Percentiles rank a stretch among this genome's conserved stretches.
These are phyloP conservation scores for Diadema setosum DNA, from an alignment of 35 echinoderm and acorn worm genomes.

Conservation along the genomic window DNA sequence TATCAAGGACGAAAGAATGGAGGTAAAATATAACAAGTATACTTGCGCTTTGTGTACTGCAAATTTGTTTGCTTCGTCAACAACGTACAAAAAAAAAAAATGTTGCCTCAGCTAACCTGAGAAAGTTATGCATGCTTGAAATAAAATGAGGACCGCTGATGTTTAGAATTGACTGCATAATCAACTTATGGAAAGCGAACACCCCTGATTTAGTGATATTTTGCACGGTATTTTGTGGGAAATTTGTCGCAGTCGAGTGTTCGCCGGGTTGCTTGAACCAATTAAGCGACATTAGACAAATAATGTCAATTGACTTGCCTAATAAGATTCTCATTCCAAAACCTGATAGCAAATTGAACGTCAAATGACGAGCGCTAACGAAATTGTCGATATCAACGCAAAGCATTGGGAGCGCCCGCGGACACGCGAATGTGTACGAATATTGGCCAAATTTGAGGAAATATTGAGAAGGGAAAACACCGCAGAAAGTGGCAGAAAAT, in stretches of 20 bases:
- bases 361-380: not conserved
- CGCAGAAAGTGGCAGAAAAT: too few species aligned
- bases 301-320: not conserved
- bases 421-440: not conserved
- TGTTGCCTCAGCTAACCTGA: not conserved
- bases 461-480: not conserved
- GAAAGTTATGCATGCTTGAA: not conserved
- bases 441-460: not conserved
- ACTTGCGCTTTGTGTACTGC: too few species aligned
- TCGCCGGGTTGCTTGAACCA: not conserved
- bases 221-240: not conserved
- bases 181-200: not conserved
- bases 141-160: not conserved
- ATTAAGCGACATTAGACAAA: conserved; percentile 11
- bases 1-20: too few species aligned
- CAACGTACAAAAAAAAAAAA: too few species aligned
- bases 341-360: not conserved
- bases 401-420: not conserved
- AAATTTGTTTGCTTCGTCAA: too few species aligned
- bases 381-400: not conserved
- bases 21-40: too few species aligned
- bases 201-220: conserved; percentile 1
- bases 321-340: conserved; percentile 2
- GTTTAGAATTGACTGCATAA: not conserved
- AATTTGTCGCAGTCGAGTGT: not conserved